phyloP scores from a whole-genome alignment of 2,113 vertebrate species.

The Urocolius indicus region DNA sequence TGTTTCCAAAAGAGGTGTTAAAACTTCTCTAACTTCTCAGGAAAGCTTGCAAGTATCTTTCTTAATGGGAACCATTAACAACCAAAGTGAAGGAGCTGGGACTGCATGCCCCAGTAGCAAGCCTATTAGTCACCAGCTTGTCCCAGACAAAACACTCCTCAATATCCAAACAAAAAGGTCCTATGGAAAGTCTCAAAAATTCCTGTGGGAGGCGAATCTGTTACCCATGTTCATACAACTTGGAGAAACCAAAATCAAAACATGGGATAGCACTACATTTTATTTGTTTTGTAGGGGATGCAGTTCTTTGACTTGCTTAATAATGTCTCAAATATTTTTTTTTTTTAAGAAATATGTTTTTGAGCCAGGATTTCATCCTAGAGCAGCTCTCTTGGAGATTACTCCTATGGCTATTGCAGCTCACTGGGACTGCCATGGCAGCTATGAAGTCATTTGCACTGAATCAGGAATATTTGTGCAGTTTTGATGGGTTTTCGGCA shows the following conservation, averaged over 20 bases:
- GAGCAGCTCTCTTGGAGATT: neutral
- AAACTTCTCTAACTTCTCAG: neutral
- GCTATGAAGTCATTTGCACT: neutral
- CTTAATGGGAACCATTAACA: neutral
- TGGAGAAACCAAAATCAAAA: neutral
- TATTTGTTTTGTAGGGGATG: neutral
- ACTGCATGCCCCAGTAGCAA: neutral
- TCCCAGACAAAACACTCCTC: neutral
- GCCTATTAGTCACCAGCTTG: neutral
- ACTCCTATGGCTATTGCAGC: neutral
- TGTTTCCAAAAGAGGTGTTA: slow-evolving; percentile 26
- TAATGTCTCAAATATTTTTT: neutral
- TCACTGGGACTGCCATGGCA: neutral
- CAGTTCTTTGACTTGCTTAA: neutral
- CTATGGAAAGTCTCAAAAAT: neutral
- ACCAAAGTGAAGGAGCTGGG: neutral
- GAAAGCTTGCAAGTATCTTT: neutral
- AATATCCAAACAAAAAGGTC: neutral
- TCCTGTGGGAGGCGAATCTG: neutral
- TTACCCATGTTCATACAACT: neutral
- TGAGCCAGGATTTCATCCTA: neutral
- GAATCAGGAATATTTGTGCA: neutral
- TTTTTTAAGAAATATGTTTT: neutral
- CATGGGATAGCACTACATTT: neutral
- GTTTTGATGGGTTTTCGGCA: neutral